Conservation (phyloP, 2,113 vertebrate species). For the Heterocephalus glaber region DNA sequence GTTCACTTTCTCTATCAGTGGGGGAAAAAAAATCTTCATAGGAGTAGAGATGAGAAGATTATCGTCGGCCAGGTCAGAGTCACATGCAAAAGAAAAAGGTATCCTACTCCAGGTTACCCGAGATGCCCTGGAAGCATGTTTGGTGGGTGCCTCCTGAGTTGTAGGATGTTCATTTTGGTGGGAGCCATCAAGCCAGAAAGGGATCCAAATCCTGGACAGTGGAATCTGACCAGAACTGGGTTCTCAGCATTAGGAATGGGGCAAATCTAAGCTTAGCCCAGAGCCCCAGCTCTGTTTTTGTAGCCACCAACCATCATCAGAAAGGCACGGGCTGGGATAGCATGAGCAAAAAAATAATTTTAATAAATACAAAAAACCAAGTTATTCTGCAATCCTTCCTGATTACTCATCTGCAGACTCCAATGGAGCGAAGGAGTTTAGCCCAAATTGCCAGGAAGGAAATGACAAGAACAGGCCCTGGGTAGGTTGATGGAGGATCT, state of each 20-base stretch:
- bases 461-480: neutral
- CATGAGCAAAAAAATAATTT: neutral
- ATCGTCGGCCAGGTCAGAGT: neutral
- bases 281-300: neutral
- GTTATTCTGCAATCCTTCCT: constrained; percentile 64
- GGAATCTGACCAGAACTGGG: neutral
- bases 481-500: neutral
- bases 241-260: neutral
- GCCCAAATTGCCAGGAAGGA: constrained; percentile 36
- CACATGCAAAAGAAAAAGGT: neutral
- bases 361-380: constrained; percentile 40
- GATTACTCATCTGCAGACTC: constrained; percentile 55
- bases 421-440: neutral
- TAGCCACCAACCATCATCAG: neutral
- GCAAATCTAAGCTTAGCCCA: neutral
- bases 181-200: neutral
- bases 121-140: neutral
- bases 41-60: neutral
- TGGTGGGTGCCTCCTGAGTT: neutral
- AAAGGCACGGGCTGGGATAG: neutral
- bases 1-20: neutral
- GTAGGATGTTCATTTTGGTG: neutral
- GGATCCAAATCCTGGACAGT: fast-evolving
- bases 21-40: neutral
- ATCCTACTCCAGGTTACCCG: neutral